phyloP scores from a whole-genome alignment of 2,113 vertebrate genomes.

The Psettodes erumei region DNA sequence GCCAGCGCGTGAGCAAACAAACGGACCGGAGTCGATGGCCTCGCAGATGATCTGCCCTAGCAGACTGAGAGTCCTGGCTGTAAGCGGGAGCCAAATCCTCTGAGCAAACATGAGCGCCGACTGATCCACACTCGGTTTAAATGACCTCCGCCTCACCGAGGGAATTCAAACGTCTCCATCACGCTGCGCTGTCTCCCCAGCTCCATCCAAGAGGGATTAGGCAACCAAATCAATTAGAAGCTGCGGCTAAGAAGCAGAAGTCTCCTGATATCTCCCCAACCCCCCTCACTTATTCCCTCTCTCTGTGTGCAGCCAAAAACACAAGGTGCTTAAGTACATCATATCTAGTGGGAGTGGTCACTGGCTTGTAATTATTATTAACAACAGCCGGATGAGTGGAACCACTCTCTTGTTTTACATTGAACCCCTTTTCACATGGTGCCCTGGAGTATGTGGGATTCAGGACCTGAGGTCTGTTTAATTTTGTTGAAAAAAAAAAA shows the following conservation, averaged over 20 bases:
- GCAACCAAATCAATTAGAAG: conserved; percentile 81
- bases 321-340: conserved; percentile 54
- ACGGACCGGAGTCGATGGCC: conserved; percentile 51
- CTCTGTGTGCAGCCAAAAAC: conserved; percentile 41
- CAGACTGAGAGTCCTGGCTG: conserved; percentile 49
- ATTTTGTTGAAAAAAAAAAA: conserved; percentile 55
- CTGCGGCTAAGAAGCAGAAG: conserved; percentile 65
- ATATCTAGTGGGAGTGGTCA: conserved; percentile 40
- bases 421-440: conserved; percentile 2
- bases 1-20: conserved; percentile 39
- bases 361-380: conserved; percentile 48
- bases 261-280: conserved; percentile 48
- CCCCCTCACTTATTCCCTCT: conserved; percentile 42
- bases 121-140: conserved; percentile 74
- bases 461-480: conserved; percentile 35
- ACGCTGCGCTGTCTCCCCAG: conserved; percentile 59
- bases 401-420: conserved; percentile 7
- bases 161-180: conserved; percentile 75
- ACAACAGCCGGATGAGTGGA: conserved; percentile 43
- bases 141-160: conserved; percentile 74
- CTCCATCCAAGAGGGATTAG: conserved; percentile 79
- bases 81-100: conserved; percentile 64
- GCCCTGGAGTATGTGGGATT: not conserved
- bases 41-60: conserved; percentile 63
- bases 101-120: conserved; percentile 67